These are phyloP conservation scores for Typhlichthys eigenmanni DNA, from an alignment of 2,797 vertebrate species.

Conservation along the genomic window DNA sequence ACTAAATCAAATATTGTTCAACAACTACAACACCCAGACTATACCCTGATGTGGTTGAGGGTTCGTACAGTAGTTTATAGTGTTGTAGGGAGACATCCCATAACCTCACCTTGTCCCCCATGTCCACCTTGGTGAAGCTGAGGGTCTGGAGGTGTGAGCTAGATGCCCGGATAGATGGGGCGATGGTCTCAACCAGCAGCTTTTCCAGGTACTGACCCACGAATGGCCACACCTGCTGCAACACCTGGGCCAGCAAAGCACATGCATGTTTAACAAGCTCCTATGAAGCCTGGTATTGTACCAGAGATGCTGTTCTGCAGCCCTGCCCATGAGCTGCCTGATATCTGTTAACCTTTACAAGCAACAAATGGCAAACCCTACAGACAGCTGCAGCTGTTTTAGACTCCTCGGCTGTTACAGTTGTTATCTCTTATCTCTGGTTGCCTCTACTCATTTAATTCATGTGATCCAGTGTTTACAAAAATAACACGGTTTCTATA, in stretches of 20 bases:
- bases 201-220: conserved; percentile 93
- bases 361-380: conserved; percentile 27
- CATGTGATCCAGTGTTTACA: conserved; percentile 8
- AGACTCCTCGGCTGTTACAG: conserved; percentile 37
- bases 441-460: neutral
- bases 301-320: too few species aligned
- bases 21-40: too few species aligned
- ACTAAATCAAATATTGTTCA: too few species aligned
- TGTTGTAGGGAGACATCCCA: neutral
- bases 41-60: neutral
- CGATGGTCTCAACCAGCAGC: conserved; percentile 88
- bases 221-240: conserved; percentile 93
- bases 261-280: neutral
- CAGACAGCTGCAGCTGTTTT: conserved; percentile 38
- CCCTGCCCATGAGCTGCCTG: too few species aligned
- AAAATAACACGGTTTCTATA: conserved; percentile 8
- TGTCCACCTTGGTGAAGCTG: conserved; percentile 87
- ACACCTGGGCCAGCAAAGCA: conserved; percentile 70
- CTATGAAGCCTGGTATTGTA: neutral
- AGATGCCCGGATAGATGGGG: conserved; percentile 84
- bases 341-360: conserved; percentile 1
- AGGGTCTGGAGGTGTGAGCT: conserved; percentile 90
- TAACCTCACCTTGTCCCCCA: conserved; percentile 88
- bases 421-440: neutral
- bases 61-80: neutral